These are phyloP conservation scores for Idaea straminata DNA, from an alignment of 2,888 invertebrate species.

Conservation along the genomic window DNA sequence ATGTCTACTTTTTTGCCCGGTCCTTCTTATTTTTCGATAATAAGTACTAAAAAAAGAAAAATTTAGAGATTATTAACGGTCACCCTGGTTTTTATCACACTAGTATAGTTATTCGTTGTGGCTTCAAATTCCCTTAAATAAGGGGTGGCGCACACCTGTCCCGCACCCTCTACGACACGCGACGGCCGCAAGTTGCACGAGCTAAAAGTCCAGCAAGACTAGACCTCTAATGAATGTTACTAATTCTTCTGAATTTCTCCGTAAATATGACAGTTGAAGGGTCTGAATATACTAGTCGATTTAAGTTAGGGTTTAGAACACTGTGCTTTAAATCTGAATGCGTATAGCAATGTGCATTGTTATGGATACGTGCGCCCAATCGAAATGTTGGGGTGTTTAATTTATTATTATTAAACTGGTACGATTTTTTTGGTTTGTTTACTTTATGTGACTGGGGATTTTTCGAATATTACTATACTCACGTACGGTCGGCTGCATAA, in stretches of 20 bases:
- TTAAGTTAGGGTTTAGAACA: slow-evolving; percentile 48
- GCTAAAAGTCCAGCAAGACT: slow-evolving; percentile 41
- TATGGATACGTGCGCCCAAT: slow-evolving; percentile 58
- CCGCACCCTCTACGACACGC: slow-evolving; percentile 73
- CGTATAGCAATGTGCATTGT: slow-evolving; percentile 69
- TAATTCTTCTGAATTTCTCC: not conserved
- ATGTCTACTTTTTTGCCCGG: too few relatives aligned
- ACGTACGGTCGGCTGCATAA: too few relatives aligned
- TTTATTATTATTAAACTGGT: slow-evolving; percentile 48
- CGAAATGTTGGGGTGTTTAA: slow-evolving; percentile 46
- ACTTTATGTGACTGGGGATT: not conserved
- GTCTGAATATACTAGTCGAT: slow-evolving; percentile 42
- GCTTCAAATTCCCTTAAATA: slow-evolving; percentile 69
- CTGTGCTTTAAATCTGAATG: slow-evolving; percentile 57
- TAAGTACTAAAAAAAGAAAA: not conserved
- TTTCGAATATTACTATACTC: not conserved
- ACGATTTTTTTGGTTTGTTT: slow-evolving; percentile 20
- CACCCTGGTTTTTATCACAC: slow-evolving; percentile 47
- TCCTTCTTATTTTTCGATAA: too few relatives aligned
- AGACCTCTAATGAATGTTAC: slow-evolving; percentile 38
- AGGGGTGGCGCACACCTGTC: slow-evolving; percentile 76
- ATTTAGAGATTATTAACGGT: slow-evolving; percentile 31
- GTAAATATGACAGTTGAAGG: slow-evolving; percentile 17
- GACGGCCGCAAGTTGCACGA: slow-evolving; percentile 62
- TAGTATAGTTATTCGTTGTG: slow-evolving; percentile 66